Evolutionary conservation across 2,888 invertebrate species (phyloP).

Genomic region (Nowickia ferox): DNA sequence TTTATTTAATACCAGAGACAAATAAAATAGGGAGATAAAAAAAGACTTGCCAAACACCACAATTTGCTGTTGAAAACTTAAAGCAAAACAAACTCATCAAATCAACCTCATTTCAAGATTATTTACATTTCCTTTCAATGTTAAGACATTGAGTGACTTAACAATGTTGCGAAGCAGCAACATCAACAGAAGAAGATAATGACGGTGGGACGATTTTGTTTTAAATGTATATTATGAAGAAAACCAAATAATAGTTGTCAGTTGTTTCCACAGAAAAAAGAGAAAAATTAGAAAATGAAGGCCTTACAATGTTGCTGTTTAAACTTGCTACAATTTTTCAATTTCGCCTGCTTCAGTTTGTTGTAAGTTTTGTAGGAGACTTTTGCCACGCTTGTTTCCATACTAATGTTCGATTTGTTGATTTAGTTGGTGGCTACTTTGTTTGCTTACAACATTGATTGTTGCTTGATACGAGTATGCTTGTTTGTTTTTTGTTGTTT

Average conservation of each 20-base stretch:
- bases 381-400: slow-evolving; percentile 37
- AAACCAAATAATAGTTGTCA: slow-evolving; percentile 37
- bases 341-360: slow-evolving; percentile 7
- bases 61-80: slow-evolving; percentile 26
- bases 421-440: slow-evolving; percentile 44
- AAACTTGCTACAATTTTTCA: slow-evolving; percentile 31
- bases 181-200: not conserved
- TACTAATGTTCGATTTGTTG: not conserved
- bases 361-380: slow-evolving; percentile 34
- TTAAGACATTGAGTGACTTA: slow-evolving; percentile 72
- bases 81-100: slow-evolving; percentile 17
- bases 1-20: slow-evolving; percentile 47
- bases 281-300: not conserved
- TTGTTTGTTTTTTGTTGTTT: slow-evolving; percentile 44
- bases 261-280: slow-evolving; percentile 5
- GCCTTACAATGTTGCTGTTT: slow-evolving; percentile 42
- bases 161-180: slow-evolving; percentile 61
- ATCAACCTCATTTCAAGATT: slow-evolving; percentile 72
- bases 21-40: slow-evolving; percentile 11
- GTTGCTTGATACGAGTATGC: slow-evolving; percentile 43
- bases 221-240: not conserved
- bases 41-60: slow-evolving; percentile 2
- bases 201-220: slow-evolving; percentile 41
- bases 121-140: slow-evolving; percentile 74
- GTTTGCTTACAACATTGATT: slow-evolving; percentile 45